Base-by-base conservation (phyloP, 1,140 invertebrate species). In the Sinella curviseta region DNA sequence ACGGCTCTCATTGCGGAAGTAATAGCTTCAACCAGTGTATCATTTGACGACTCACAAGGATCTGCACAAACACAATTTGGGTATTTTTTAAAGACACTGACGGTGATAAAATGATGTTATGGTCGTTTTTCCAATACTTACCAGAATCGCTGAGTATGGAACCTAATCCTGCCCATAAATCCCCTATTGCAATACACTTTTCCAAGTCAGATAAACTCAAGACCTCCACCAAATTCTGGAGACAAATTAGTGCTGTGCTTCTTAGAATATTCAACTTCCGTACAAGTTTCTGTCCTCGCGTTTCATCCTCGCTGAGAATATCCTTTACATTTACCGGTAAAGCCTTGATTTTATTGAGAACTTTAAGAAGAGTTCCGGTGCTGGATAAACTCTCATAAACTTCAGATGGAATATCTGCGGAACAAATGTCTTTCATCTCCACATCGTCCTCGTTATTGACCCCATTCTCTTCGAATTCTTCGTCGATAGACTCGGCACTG, bases 1-100 rank as follows among this genome's bases (percentile, higher is more conserved):
- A 90, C 88, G 55, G 91, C 90, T 84, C 92, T 87, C 90, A 93
- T 90, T 1, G 90, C 90, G 33, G 91, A 89, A 20, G 91, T 92
- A 17, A 89, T 89, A 20, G 92, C 90, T 85, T 93, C 92, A 55
- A 92, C 81, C 33, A 92, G 84, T 36, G 89, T 88, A 16, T 86
- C 80, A 54, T 90, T 86, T 33, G 83, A 82, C 16, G 85, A 81
- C n/a, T 48, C 39, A 48, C 8, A 48, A 48, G 39, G 8, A 75
- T 84, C 83, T 65, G 70, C n/a, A 24, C n/a, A 60, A 60, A 48
- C 39, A 48, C 4, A 48, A 17, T 48, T 48, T 48, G 4, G 4
- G 39, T 17, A 48, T 48, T 48, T 48, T 48, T 48, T 8, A 48
- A 48, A 17, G 17, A 48, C 4, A 17, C 4, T 48, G 39, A 48